These are phyloP conservation scores for Perizoma flavofasciatum DNA, from an alignment of 2,888 invertebrate species.

Conservation along the genomic window DNA sequence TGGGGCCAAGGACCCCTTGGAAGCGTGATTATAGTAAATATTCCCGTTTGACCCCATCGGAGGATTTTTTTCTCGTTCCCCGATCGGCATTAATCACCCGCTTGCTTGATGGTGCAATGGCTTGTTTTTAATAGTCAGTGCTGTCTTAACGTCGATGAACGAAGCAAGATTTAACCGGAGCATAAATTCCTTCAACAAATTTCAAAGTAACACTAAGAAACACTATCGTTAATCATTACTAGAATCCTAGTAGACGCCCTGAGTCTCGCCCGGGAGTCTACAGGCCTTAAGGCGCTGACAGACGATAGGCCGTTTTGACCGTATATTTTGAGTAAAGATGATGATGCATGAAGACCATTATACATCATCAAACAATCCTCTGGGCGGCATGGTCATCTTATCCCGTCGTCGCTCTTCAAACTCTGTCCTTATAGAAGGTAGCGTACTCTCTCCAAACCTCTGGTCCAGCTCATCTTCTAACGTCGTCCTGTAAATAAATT, in stretches of 20 bases:
- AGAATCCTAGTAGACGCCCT: neutral
- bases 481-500: conserved; percentile 31
- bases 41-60: too few species aligned
- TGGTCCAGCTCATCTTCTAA: conserved; percentile 85
- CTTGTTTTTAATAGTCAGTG: neutral
- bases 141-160: conserved; percentile 16
- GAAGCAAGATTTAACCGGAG: conserved; percentile 30
- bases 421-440: conserved; percentile 64
- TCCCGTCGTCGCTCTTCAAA: conserved; percentile 61
- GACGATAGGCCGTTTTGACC: too few species aligned
- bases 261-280: too few species aligned
- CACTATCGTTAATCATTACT: neutral
- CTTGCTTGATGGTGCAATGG: neutral
- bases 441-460: conserved; percentile 87
- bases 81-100: neutral
- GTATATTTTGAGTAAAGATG: too few species aligned
- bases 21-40: too few species aligned
- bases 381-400: conserved; percentile 87
- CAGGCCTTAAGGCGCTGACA: too few species aligned
- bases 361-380: conserved; percentile 93
- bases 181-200: conserved; percentile 15
- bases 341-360: conserved; percentile 51
- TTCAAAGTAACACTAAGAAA: conserved; percentile 15
- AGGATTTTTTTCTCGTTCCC: neutral
- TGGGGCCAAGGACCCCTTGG: too few species aligned